Percentiles rank a stretch among this genome's conserved stretches.
These are phyloP conservation scores for Metaphire vulgaris DNA, from an alignment of 1,140 invertebrate species.

Conservation along the genomic window DNA sequence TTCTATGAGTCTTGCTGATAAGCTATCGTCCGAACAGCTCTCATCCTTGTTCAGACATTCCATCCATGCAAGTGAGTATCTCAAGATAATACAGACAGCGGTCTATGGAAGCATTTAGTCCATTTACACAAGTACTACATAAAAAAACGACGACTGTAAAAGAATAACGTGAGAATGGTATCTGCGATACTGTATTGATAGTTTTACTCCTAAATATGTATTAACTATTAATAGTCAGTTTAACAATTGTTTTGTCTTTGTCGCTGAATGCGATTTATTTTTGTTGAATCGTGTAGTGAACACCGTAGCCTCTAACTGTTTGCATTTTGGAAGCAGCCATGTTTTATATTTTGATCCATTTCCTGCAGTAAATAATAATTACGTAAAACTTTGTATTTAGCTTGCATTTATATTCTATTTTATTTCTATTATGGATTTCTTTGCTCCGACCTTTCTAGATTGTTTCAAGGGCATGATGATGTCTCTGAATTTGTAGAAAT, in stretches of 20 bases:
- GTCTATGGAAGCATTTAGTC: neutral
- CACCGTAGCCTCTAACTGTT: too few relatives aligned
- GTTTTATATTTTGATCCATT: too few relatives aligned
- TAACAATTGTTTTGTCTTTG: neutral
- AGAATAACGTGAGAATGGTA: neutral
- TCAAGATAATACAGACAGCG: neutral
- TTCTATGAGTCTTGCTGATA: conserved; percentile 89
- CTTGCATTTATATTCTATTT: neutral
- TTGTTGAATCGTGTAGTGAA: too few relatives aligned
- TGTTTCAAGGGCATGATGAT: too few relatives aligned
- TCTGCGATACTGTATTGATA: neutral
- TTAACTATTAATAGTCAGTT: neutral
- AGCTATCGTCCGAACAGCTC: conserved; percentile 74
- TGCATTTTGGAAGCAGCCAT: too few relatives aligned
- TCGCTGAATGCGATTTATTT: too few relatives aligned
- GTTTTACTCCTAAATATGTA: neutral
- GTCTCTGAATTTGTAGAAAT: too few relatives aligned
- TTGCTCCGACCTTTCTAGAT: too few relatives aligned
- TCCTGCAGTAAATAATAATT: too few relatives aligned
- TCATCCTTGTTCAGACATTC: conserved; percentile 70
- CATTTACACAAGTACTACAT: too few relatives aligned
- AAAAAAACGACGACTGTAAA: too few relatives aligned
- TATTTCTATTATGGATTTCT: neutral
- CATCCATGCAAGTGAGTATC: conserved; percentile 41
- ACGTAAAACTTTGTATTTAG: too few relatives aligned